Evolutionary conservation across 2,888 invertebrate genomes (phyloP).

Genomic region (Calliopum simillimum): DNA sequence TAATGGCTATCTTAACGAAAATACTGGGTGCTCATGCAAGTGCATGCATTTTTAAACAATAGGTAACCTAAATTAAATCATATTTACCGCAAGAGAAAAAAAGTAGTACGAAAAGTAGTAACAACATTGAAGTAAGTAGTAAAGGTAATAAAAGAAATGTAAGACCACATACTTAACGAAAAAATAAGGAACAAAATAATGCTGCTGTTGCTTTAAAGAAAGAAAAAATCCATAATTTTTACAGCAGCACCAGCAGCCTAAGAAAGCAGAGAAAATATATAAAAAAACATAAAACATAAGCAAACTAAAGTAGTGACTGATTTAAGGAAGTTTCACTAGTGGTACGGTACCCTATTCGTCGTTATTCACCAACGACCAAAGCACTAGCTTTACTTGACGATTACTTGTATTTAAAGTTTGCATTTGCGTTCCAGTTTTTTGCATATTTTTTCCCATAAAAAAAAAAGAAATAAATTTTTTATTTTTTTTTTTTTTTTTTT

Average conservation of each 20-base stretch:
- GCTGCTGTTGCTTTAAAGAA: background rate
- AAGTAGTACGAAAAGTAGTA: conserved; percentile 1
- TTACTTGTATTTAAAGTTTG: background rate
- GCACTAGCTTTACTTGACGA: no score
- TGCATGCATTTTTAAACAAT: conserved; percentile 29
- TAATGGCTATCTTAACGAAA: no score
- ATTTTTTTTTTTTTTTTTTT: background rate
- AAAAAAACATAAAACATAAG: background rate
- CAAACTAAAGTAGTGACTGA: background rate
- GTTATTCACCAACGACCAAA: no score
- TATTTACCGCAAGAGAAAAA: conserved; percentile 4
- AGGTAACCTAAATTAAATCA: conserved; percentile 26
- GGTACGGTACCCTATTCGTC: background rate
- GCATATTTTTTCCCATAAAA: background rate
- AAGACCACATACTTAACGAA: background rate
- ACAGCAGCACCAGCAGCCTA: conserved; percentile 6
- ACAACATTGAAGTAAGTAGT: background rate
- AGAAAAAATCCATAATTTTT: background rate
- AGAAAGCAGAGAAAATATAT: no score
- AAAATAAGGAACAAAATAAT: background rate
- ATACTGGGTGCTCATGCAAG: no score
- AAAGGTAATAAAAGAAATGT: background rate
- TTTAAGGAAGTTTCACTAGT: background rate
- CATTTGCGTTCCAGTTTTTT: background rate
- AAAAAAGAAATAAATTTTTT: no score